phyloP scores from a whole-genome alignment of 2,888 invertebrate genomes.

The Graphium colonna region DNA sequence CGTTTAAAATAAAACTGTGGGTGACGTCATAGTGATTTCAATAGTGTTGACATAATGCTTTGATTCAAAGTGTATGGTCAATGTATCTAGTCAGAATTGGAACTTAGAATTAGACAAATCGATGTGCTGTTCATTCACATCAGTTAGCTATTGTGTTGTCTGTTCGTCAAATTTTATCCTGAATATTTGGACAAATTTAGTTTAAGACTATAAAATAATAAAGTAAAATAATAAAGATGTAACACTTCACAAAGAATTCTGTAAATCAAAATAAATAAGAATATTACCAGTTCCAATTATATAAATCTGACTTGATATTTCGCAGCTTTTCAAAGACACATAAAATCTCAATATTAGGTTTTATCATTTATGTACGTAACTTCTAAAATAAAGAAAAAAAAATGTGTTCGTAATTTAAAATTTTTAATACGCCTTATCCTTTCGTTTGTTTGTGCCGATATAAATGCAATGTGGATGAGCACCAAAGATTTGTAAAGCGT shows the following conservation, averaged over 20 bases:
- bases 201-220: no score
- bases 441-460: conserved; percentile 66
- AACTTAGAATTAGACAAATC: conserved; percentile 54
- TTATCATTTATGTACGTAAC: conserved; percentile 56
- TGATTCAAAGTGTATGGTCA: conserved; percentile 43
- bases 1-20: conserved; percentile 55
- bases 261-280: neutral
- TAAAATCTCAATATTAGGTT: conserved; percentile 75
- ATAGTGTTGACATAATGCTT: conserved; percentile 48
- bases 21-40: conserved; percentile 49
- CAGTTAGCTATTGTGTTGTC: conserved; percentile 10
- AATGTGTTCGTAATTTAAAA: conserved; percentile 74
- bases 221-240: no score
- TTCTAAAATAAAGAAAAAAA: conserved; percentile 55
- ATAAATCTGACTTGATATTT: conserved; percentile 59
- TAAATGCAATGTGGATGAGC: conserved; percentile 73
- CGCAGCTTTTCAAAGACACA: conserved; percentile 74
- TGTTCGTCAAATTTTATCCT: neutral
- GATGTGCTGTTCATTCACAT: conserved; percentile 34
- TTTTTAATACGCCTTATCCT: conserved; percentile 50
- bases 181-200: conserved; percentile 7
- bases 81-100: conserved; percentile 75
- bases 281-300: conserved; percentile 43
- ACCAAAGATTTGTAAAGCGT: conserved; percentile 77
- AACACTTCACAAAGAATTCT: no score